phyloP scores from a whole-genome alignment of 2,888 invertebrate species.

The Drosophila cracens region DNA sequence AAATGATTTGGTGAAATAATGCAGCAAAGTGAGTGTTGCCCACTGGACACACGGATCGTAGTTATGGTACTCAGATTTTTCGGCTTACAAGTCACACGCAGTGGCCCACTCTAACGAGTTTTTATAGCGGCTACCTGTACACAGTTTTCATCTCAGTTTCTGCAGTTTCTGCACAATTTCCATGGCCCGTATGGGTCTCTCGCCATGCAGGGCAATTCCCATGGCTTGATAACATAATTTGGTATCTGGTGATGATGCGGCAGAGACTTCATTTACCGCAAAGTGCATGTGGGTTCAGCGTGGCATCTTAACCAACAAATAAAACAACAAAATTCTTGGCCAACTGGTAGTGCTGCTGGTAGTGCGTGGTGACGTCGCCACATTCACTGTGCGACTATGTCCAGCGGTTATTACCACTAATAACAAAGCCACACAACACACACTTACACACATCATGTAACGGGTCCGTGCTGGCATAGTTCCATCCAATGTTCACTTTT shows the following conservation, averaged over 20 bases:
- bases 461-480: slow-evolving; percentile 47
- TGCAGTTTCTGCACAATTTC: slow-evolving; percentile 49
- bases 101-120: slow-evolving; percentile 73
- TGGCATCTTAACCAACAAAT: slow-evolving; percentile 48
- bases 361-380: slow-evolving; percentile 18
- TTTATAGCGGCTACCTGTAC: slow-evolving; percentile 73
- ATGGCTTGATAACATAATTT: slow-evolving; percentile 80
- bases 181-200: slow-evolving; percentile 64
- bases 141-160: slow-evolving; percentile 36
- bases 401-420: slow-evolving; percentile 71
- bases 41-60: slow-evolving; percentile 45
- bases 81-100: slow-evolving; percentile 67
- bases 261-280: slow-evolving; percentile 72
- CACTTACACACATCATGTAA: slow-evolving; percentile 30
- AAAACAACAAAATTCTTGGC: slow-evolving; percentile 24
- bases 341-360: slow-evolving; percentile 31
- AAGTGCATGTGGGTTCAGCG: slow-evolving; percentile 77
- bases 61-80: slow-evolving; percentile 17
- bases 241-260: slow-evolving; percentile 45
- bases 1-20: slow-evolving; percentile 65
- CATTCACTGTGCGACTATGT: slow-evolving; percentile 38
- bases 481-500: slow-evolving; percentile 17
- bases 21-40: slow-evolving; percentile 47
- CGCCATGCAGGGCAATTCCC: slow-evolving; percentile 76
- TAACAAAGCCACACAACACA: slow-evolving; percentile 63